These are phyloP conservation scores for Epiblema foenella DNA, from an alignment of 2,888 invertebrate species.

Conservation along the genomic window DNA sequence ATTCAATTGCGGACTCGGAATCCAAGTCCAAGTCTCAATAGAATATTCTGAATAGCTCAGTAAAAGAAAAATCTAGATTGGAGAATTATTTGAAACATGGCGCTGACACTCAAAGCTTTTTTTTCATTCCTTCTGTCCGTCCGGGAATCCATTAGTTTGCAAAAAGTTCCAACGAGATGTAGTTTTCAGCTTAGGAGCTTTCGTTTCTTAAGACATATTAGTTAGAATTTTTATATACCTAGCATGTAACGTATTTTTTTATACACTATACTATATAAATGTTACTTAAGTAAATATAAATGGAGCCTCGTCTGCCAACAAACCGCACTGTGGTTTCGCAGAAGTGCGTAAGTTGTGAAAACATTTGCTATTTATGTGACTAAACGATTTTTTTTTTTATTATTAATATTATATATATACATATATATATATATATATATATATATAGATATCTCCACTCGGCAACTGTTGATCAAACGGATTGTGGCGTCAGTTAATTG, in stretches of 20 bases:
- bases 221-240: slow-evolving; percentile 24
- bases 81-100: slow-evolving; percentile 57
- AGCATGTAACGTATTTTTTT: neutral
- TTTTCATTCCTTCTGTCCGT: slow-evolving; percentile 50
- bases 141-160: slow-evolving; percentile 67
- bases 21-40: slow-evolving; percentile 24
- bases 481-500: too few relatives aligned
- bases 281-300: too few relatives aligned
- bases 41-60: slow-evolving; percentile 34
- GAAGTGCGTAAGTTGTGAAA: too few relatives aligned
- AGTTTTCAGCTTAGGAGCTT: slow-evolving; percentile 63
- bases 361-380: too few relatives aligned
- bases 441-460: too few relatives aligned
- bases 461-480: too few relatives aligned
- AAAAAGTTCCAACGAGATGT: slow-evolving; percentile 57
- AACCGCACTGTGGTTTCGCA: too few relatives aligned
- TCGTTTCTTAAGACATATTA: slow-evolving; percentile 53
- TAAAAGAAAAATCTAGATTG: slow-evolving; percentile 48
- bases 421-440: too few relatives aligned
- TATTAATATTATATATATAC: too few relatives aligned
- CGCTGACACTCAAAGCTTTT: slow-evolving; percentile 50
- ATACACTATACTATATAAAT: too few relatives aligned
- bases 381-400: too few relatives aligned
- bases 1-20: slow-evolving; percentile 30
- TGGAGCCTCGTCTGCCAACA: too few relatives aligned